Evolutionary conservation across 1,140 invertebrate species (phyloP).

Genomic region (Drosophila ohnishii): DNA sequence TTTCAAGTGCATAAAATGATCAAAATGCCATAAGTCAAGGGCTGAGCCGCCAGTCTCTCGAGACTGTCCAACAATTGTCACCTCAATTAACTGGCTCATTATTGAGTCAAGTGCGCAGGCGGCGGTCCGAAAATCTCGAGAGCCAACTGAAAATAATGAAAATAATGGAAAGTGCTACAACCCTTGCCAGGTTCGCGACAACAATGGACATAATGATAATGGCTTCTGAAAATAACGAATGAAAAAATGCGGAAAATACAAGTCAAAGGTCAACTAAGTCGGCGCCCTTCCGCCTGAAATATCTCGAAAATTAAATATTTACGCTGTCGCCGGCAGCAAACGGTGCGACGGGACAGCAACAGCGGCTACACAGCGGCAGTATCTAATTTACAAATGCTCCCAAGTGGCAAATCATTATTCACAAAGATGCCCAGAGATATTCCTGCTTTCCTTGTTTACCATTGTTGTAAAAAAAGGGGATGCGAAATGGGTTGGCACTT

Average conservation of each 20-base stretch:
- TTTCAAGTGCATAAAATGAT: constrained; percentile 70
- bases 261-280: constrained; percentile 65
- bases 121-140: constrained; percentile 28
- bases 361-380: constrained; percentile 47
- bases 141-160: constrained; percentile 44
- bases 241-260: constrained; percentile 36
- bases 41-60: constrained; percentile 24
- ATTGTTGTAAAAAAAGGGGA: constrained; percentile 52
- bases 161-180: constrained; percentile 40
- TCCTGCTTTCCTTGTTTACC: constrained; percentile 52
- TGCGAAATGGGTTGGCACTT: constrained; percentile 18
- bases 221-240: constrained; percentile 43
- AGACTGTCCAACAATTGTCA: constrained; percentile 65
- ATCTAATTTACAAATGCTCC: constrained; percentile 79
- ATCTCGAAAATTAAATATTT: constrained; percentile 78
- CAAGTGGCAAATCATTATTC: constrained; percentile 81
- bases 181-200: constrained; percentile 22
- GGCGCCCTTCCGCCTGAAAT: constrained; percentile 64
- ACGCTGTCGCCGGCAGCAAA: constrained; percentile 58
- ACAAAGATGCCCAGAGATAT: constrained; percentile 61
- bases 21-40: constrained; percentile 72
- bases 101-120: constrained; percentile 63
- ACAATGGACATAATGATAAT: constrained; percentile 60
- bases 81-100: constrained; percentile 79
- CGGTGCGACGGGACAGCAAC: constrained; percentile 26